A percentile compares a stretch with the other conserved stretches of the same genome.
Evolutionary conservation across 2,888 invertebrate species (phyloP).

Genomic region (Leucoptera coffeella): DNA sequence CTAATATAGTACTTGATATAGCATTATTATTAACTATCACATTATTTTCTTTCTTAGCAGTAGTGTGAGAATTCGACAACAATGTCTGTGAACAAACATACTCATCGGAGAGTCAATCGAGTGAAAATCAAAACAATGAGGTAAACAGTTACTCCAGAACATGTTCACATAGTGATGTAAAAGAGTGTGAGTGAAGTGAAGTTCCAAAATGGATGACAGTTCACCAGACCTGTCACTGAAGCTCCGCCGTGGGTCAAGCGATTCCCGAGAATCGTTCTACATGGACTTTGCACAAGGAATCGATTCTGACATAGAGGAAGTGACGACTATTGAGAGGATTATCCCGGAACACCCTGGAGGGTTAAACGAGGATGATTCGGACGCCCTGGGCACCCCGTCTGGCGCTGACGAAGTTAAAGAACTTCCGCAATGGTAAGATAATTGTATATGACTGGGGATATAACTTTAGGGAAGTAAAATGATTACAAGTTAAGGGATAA

Average conservation of each 20-base stretch:
- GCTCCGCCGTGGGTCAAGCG: constrained; percentile 77
- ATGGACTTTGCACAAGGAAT: constrained; percentile 90
- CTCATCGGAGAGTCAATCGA: too few species aligned
- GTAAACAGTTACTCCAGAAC: too few species aligned
- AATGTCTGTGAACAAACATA: too few species aligned
- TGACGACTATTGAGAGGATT: constrained; percentile 61
- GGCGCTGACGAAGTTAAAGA: constrained; percentile 45
- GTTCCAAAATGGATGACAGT: constrained; percentile 59
- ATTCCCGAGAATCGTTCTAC: constrained; percentile 82
- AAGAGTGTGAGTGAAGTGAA: constrained; percentile 1
- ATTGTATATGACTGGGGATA: too few species aligned
- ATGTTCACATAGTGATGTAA: too few species aligned
- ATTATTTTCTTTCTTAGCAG: too few species aligned
- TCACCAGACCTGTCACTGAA: constrained; percentile 83
- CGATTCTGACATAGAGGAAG: constrained; percentile 84
- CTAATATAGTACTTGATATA: too few species aligned
- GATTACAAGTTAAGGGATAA: too few species aligned
- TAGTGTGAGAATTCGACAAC: too few species aligned
- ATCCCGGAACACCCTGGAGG: constrained; percentile 45
- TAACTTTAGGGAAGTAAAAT: too few species aligned
- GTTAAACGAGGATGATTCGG: constrained; percentile 35
- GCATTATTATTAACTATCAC: too few species aligned
- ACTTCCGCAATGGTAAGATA: constrained; percentile 35
- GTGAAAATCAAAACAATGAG: too few species aligned
- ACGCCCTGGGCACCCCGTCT: constrained; percentile 43